Percentiles rank a stretch among this genome's conserved stretches.
These are phyloP conservation scores for Brachionus paranguensis DNA, from an alignment of 1,140 invertebrate genomes.

Conservation along the genomic window DNA sequence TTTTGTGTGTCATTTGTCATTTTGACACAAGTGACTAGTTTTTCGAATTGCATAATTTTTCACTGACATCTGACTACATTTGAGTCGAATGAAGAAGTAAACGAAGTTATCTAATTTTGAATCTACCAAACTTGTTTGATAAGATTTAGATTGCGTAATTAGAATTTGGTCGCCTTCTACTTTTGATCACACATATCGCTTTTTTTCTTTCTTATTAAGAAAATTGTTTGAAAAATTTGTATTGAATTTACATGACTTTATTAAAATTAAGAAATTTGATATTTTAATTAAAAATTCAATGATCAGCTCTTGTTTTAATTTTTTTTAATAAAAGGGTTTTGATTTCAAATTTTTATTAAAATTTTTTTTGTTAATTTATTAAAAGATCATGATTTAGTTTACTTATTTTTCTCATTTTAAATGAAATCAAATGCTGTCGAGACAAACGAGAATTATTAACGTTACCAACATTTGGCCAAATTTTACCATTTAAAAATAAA, in stretches of 20 bases:
- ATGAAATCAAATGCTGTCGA: too few relatives aligned
- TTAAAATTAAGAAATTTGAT: background rate
- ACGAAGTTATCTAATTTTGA: conserved; percentile 1
- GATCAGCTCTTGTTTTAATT: background rate
- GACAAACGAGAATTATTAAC: too few relatives aligned
- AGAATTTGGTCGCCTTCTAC: background rate
- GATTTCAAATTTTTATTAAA: background rate
- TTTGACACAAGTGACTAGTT: conserved; percentile 11
- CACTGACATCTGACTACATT: background rate
- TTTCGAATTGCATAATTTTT: conserved; percentile 7
- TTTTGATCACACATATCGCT: background rate
- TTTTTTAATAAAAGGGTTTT: background rate
- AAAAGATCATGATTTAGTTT: background rate
- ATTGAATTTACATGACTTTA: background rate
- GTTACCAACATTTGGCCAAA: too few relatives aligned
- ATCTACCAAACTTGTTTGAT: background rate
- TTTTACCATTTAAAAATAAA: too few relatives aligned
- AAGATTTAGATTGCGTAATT: conserved; percentile 7
- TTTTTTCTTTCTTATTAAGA: background rate
- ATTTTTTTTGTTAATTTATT: background rate
- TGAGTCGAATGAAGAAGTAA: background rate
- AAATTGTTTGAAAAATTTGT: background rate
- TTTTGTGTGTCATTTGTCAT: conserved; percentile 22
- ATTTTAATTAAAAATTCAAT: background rate
- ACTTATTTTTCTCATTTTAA: too few relatives aligned